phyloP scores from a whole-genome alignment of 2,797 vertebrate genomes.

The Mormyrops attenuatus region DNA sequence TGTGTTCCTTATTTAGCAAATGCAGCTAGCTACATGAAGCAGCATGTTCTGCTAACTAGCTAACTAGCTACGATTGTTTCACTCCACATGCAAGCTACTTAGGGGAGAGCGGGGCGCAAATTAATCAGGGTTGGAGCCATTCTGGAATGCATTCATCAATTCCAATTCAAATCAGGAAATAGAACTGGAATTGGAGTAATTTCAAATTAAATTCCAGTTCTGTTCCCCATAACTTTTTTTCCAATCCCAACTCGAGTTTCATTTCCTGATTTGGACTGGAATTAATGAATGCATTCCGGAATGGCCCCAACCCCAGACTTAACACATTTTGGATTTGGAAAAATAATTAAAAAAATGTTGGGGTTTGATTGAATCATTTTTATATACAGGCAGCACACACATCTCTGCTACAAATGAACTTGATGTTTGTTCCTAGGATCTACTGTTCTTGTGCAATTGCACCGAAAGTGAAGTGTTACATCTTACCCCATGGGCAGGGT shows the following conservation, averaged over 20 bases:
- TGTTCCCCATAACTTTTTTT: background rate
- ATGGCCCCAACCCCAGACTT: background rate
- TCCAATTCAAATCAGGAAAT: too few relatives aligned
- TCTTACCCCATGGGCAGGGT: background rate
- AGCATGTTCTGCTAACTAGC: background rate
- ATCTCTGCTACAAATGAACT: background rate
- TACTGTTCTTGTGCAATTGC: background rate
- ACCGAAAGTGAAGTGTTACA: background rate
- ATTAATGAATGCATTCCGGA: background rate
- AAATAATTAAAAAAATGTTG: background rate
- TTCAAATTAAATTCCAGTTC: background rate
- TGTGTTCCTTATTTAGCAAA: background rate
- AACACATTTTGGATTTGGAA: background rate
- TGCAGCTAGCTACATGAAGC: background rate
- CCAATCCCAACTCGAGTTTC: background rate
- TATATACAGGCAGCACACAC: background rate
- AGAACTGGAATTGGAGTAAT: background rate
- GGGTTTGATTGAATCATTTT: background rate
- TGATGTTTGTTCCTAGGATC: background rate
- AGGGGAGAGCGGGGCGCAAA: background rate
- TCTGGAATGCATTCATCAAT: background rate
- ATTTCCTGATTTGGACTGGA: background rate
- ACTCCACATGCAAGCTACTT: background rate
- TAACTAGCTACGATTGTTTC: background rate
- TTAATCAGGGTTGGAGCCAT: background rate